Evolutionary conservation across 2,888 invertebrate genomes (phyloP), one percentile per base, ranked within the genome.

Genomic region (Xylocampa areola): DNA sequence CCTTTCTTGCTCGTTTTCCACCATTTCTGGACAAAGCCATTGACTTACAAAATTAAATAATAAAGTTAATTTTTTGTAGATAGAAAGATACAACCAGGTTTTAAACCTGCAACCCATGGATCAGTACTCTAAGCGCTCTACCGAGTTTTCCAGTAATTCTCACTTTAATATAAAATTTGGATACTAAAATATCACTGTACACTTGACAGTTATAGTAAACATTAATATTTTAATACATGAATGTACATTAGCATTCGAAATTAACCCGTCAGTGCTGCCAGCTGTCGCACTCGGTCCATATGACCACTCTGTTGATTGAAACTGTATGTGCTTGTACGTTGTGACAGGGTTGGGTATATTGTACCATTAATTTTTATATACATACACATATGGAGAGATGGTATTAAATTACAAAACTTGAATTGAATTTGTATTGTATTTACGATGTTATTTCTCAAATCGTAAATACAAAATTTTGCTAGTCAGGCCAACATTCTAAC

Each of bases 211-310:
- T n/a, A 29, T 16, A 44, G 30, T 45, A 19, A 27, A 52, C 43
- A 59, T 49, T 52, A 60, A 71, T 71, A 75, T 77, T 73, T 68
- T 70, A 78, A 73, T 69, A 65, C 47, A 54, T 30, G 48, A 16
- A 47, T 70, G 75, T 76, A 71, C 73, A 86, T 86, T 87, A 87
- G 80, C 85, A 86, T 87, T 78, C 77, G 76, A 82, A 84, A 87
- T 86, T 77, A 86, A 83, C 78, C 76, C 79, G 78, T 80, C 82
- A 70, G 47, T 29, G 64, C 58, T 58, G 79, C 41, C 82, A 81
- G 78, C 81, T 82, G 85, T 69, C 77, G 72, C 80, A 36, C 23
- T 33, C 49, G 61, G 61, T 60, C 50, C 36, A 67, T 70, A 66
- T 73, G 78, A 64, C 79, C 79, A 78, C 79, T 81, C 76, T 66